Percentiles rank a stretch among this genome's conserved stretches.
Evolutionary conservation across 2,113 vertebrate species (phyloP).

Genomic region (Gymnogyps californianus): DNA sequence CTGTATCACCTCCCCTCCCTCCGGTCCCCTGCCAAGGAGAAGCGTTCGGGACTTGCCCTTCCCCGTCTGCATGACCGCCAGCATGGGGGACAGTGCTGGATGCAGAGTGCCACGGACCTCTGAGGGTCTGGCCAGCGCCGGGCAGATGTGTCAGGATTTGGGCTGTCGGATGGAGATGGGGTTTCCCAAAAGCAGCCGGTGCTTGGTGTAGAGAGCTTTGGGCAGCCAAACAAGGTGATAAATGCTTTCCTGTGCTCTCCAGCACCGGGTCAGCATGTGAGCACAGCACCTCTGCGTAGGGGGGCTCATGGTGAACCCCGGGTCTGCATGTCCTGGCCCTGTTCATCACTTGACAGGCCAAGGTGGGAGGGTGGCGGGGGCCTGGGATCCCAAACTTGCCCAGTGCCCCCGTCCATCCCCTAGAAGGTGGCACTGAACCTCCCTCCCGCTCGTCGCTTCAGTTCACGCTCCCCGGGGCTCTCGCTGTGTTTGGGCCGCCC

Average conservation of each 20-base stretch:
- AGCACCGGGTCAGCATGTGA: background rate
- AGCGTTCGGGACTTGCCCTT: background rate
- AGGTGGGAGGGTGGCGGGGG: no score
- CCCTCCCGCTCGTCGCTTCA: fast-evolving
- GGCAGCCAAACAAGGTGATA: background rate
- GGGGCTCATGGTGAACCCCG: background rate
- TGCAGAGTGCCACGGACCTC: background rate
- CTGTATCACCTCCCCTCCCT: background rate
- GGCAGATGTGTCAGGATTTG: background rate
- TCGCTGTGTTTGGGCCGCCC: background rate
- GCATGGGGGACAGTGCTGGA: background rate
- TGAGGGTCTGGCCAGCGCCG: background rate
- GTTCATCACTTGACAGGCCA: background rate
- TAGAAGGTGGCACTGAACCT: background rate
- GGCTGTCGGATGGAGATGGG: background rate
- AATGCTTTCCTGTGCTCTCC: background rate
- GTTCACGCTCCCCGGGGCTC: background rate
- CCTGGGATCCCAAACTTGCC: background rate
- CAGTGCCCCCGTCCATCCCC: fast-evolving
- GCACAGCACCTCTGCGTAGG: background rate
- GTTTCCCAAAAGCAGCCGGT: background rate
- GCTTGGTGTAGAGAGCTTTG: background rate
- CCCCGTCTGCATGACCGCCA: background rate
- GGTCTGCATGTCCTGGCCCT: background rate
- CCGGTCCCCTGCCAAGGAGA: background rate